These are phyloP conservation scores for Tringa solitaria DNA, from an alignment of 2,113 vertebrate species.

Conservation along the genomic window DNA sequence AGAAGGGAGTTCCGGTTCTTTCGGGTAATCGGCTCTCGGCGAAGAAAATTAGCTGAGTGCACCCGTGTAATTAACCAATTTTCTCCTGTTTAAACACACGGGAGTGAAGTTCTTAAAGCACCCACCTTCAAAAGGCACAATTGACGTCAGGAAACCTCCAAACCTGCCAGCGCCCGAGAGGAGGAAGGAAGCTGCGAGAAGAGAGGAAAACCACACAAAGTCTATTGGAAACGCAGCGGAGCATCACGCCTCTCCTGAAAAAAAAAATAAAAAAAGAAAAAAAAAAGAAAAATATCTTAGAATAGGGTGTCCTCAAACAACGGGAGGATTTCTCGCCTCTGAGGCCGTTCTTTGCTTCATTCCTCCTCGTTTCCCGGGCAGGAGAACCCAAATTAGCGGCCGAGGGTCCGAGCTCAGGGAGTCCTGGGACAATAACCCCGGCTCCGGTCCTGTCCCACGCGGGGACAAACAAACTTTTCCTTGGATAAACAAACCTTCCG, in stretches of 20 bases:
- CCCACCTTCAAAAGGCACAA: slow-evolving; percentile 20
- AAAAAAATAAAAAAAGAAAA: background rate
- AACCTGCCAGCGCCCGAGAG: background rate
- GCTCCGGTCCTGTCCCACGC: background rate
- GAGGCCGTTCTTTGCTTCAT: background rate
- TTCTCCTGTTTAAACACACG: background rate
- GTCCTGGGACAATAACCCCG: background rate
- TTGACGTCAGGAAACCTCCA: background rate
- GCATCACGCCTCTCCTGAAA: background rate
- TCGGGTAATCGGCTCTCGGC: background rate
- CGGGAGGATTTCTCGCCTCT: background rate
- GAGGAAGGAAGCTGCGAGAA: slow-evolving; percentile 50
- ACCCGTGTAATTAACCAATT: background rate
- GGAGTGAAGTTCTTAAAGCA: background rate
- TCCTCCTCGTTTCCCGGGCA: background rate
- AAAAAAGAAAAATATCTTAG: background rate
- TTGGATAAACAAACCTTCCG: background rate
- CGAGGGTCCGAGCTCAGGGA: background rate
- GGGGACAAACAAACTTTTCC: background rate
- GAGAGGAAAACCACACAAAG: slow-evolving; percentile 38
- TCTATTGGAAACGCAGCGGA: background rate
- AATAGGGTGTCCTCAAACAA: accelerated
- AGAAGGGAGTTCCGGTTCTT: background rate
- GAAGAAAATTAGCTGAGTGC: background rate
- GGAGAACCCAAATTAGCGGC: background rate